Evolutionary conservation across 2,888 invertebrate species (phyloP).

Genomic region (Hirtodrosophila alboralis): DNA sequence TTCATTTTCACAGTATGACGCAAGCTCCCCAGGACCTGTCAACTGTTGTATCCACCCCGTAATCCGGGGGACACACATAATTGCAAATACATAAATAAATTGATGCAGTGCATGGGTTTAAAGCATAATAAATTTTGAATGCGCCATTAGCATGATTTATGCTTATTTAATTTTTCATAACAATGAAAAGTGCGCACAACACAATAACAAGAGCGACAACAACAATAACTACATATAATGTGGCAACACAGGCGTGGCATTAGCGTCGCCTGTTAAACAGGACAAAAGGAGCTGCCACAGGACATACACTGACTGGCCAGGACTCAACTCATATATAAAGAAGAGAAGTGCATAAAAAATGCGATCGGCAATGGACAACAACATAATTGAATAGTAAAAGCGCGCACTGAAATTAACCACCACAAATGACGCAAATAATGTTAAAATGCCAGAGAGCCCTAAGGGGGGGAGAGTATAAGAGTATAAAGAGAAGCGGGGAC

Average conservation of each 20-base stretch:
- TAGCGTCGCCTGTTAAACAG: slow-evolving; percentile 41
- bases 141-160: slow-evolving; percentile 80
- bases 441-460: slow-evolving; percentile 51
- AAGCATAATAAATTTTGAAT: slow-evolving; percentile 80
- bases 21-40: slow-evolving; percentile 25
- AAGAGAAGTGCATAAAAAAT: slow-evolving; percentile 75
- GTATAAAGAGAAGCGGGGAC: background rate
- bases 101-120: slow-evolving; percentile 59
- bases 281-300: slow-evolving; percentile 38
- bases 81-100: slow-evolving; percentile 65
- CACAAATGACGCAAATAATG: slow-evolving; percentile 80
- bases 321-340: slow-evolving; percentile 34
- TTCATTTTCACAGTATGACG: slow-evolving; percentile 31
- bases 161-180: slow-evolving; percentile 79
- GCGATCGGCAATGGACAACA: slow-evolving; percentile 57
- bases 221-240: slow-evolving; percentile 49
- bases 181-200: slow-evolving; percentile 63
- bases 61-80: slow-evolving; percentile 40
- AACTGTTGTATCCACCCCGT: slow-evolving; percentile 37
- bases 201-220: slow-evolving; percentile 30
- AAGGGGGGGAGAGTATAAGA: slow-evolving; percentile 1
- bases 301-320: slow-evolving; percentile 14
- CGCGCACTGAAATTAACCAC: slow-evolving; percentile 78
- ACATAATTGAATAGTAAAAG: slow-evolving; percentile 80
- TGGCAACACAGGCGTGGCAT: slow-evolving; percentile 58